Evolutionary conservation across 2,888 invertebrate genomes (phyloP).

Genomic region (Zaprionus bogoriensis): DNA sequence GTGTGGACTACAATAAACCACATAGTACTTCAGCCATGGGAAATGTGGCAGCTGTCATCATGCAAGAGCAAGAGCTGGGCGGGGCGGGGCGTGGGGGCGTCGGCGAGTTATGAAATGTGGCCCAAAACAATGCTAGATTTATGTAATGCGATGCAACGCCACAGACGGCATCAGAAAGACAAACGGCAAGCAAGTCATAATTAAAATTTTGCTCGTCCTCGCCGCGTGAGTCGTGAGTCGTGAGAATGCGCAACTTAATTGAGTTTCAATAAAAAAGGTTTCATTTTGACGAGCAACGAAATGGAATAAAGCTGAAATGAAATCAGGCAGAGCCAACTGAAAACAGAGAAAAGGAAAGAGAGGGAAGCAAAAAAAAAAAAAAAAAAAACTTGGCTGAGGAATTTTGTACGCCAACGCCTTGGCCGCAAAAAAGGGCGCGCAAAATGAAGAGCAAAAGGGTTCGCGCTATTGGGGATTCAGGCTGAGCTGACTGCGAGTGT

Average conservation of each 20-base stretch:
- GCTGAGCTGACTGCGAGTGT: conserved; percentile 6
- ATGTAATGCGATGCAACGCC: conserved; percentile 47
- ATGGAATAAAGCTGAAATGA: conserved; percentile 43
- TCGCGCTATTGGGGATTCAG: conserved; percentile 3
- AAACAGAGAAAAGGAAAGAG: conserved; percentile 5
- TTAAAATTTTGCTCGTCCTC: conserved; percentile 31
- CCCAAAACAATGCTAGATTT: conserved; percentile 63
- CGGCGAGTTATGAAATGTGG: conserved; percentile 53
- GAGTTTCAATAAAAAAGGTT: conserved; percentile 73
- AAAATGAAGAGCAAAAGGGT: conserved; percentile 53
- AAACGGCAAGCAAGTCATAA: conserved; percentile 26
- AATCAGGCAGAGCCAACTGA: too few species aligned
- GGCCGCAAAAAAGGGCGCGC: conserved; percentile 51
- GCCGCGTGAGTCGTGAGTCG: conserved; percentile 53
- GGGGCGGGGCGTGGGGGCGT: background rate
- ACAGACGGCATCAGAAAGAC: background rate
- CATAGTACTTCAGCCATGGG: conserved; percentile 31
- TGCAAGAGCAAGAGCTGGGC: background rate
- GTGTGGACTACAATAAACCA: conserved; percentile 26
- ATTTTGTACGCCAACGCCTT: conserved; percentile 76
- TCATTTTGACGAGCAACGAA: conserved; percentile 57
- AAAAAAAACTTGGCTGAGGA: conserved; percentile 42
- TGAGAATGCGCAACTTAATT: conserved; percentile 72
- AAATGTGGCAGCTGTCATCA: conserved; percentile 48
- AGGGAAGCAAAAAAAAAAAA: background rate